Evolutionary conservation across 2,888 invertebrate species (phyloP).

Genomic region (Nomada goodeniana): DNA sequence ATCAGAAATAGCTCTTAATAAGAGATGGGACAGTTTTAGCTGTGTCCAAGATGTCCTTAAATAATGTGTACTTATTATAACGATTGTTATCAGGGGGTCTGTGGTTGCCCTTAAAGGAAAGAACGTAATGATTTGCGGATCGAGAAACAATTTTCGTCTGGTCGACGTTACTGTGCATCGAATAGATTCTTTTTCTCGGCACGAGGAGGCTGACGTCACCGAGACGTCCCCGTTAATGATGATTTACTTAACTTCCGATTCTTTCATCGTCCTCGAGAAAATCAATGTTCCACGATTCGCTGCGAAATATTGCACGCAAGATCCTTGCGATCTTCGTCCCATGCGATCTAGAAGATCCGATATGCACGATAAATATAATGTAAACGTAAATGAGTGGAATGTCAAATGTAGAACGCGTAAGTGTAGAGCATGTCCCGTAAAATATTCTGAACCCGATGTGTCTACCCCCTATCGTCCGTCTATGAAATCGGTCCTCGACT

Average conservation of each 20-base stretch:
- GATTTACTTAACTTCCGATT: neutral
- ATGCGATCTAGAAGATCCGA: slow-evolving; percentile 55
- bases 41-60: slow-evolving; percentile 68
- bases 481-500: slow-evolving; percentile 27
- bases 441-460: slow-evolving; percentile 26
- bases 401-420: slow-evolving; percentile 33
- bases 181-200: slow-evolving; percentile 30
- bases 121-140: slow-evolving; percentile 39
- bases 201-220: slow-evolving; percentile 18
- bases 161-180: slow-evolving; percentile 27
- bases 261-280: slow-evolving; percentile 38
- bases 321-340: slow-evolving; percentile 58
- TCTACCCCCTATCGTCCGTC: slow-evolving; percentile 6
- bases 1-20: slow-evolving; percentile 82
- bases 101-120: slow-evolving; percentile 31
- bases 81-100: slow-evolving; percentile 49
- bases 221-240: neutral
- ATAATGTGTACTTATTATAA: slow-evolving; percentile 66
- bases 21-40: slow-evolving; percentile 74
- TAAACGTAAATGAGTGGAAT: slow-evolving; percentile 47
- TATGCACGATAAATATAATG: slow-evolving; percentile 55
- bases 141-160: slow-evolving; percentile 37
- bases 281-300: slow-evolving; percentile 48
- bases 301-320: slow-evolving; percentile 59
- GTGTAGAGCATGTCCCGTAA: slow-evolving; percentile 32